phyloP scores from a whole-genome alignment of 2,797 vertebrate species.

The Chaetophractus vellerosus region DNA sequence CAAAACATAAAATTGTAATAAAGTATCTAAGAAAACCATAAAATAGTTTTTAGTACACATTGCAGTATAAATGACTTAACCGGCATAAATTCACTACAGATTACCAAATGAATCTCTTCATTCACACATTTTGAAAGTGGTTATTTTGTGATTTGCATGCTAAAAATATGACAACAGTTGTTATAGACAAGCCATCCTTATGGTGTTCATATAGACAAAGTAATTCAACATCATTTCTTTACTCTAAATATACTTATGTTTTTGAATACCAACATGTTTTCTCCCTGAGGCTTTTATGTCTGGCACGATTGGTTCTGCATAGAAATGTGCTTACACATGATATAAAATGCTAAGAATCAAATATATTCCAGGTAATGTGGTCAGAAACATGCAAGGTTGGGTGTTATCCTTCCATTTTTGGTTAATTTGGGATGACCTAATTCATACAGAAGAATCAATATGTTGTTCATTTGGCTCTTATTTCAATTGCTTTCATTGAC shows the following conservation, averaged over 20 bases:
- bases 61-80: not conserved
- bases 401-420: not conserved
- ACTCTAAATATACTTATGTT: constrained; percentile 4
- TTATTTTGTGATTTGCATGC: constrained; percentile 52
- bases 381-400: not conserved
- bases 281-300: not conserved
- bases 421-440: not conserved
- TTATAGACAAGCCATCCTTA: constrained; percentile 13
- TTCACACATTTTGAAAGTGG: not conserved
- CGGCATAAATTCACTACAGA: not conserved
- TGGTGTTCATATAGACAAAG: constrained; percentile 1
- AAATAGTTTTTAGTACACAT: constrained; percentile 7
- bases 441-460: not conserved
- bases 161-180: constrained; percentile 64
- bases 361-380: not conserved
- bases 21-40: constrained; percentile 46
- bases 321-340: not conserved
- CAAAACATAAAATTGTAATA: not conserved
- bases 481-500: not conserved
- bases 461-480: not conserved
- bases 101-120: constrained; percentile 49
- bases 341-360: constrained; percentile 16
- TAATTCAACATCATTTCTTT: constrained; percentile 14
- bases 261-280: constrained; percentile 6
- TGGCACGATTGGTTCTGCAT: not conserved